Conservation (phyloP, 2,113 vertebrate genomes). For the Salminus brasiliensis region DNA sequence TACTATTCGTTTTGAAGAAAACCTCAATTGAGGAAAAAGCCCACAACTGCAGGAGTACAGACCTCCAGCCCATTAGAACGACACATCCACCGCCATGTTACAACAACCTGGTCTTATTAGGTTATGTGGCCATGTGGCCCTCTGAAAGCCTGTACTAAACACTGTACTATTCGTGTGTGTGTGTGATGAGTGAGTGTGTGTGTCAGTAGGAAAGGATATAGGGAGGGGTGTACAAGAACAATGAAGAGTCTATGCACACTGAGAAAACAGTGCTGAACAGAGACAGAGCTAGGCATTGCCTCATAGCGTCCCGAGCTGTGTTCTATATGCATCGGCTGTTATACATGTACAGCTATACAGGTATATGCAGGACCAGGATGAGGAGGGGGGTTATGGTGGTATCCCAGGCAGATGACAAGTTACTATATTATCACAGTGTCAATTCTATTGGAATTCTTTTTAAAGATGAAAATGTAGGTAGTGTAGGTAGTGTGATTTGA, state of each 20-base stretch:
- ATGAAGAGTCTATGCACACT: conserved; percentile 31
- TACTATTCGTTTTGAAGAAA: neutral
- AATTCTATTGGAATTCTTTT: too few species aligned
- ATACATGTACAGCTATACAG: neutral
- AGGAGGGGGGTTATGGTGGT: too few species aligned
- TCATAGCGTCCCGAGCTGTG: too few species aligned
- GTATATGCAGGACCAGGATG: neutral
- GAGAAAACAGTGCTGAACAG: neutral
- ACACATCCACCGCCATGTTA: too few species aligned
- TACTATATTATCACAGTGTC: too few species aligned
- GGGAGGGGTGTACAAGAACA: neutral
- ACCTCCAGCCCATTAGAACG: neutral
- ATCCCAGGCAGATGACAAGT: too few species aligned
- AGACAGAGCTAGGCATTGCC: neutral
- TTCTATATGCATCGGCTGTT: neutral
- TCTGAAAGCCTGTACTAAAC: neutral
- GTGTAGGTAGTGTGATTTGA: too few species aligned
- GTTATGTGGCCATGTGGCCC: neutral
- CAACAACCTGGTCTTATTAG: neutral
- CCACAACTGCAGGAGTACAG: neutral
- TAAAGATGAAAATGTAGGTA: too few species aligned
- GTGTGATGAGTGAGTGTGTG: conserved; percentile 1
- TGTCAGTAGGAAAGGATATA: neutral
- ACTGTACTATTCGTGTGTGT: neutral
- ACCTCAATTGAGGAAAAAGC: neutral